phyloP scores from a whole-genome alignment of 2,113 vertebrate genomes.

The Carlito syrichta region DNA sequence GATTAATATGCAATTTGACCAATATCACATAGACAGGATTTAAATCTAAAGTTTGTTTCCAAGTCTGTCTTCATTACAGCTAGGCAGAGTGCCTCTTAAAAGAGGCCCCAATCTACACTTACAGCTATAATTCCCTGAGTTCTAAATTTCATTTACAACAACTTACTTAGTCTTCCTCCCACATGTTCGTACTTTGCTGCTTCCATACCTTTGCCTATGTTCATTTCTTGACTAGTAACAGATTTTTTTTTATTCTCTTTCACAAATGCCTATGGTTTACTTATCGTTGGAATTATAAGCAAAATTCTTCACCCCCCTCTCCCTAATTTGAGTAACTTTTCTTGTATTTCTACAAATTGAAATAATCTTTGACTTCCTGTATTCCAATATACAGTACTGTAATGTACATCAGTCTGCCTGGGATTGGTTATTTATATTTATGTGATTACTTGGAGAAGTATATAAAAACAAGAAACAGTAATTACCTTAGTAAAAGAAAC shows the following conservation, averaged over 20 bases:
- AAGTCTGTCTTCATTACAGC: neutral
- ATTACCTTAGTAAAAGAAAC: too few species aligned
- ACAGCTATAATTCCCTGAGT: neutral
- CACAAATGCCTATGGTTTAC: neutral
- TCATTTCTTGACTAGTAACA: neutral
- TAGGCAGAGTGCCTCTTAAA: neutral
- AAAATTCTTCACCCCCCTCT: neutral
- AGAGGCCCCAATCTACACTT: neutral
- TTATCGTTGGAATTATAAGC: neutral
- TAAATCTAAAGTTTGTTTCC: neutral
- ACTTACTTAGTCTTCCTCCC: neutral
- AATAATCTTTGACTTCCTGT: neutral
- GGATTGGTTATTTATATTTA: neutral
- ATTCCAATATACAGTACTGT: neutral
- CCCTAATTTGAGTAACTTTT: neutral
- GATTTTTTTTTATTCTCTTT: neutral
- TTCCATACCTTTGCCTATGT: neutral
- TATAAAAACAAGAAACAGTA: neutral
- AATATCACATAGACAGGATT: neutral
- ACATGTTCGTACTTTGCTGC: neutral
- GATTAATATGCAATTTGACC: neutral
- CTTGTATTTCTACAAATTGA: neutral
- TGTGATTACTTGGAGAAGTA: neutral
- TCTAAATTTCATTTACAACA: neutral
- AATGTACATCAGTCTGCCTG: neutral